Evolutionary conservation across 2,888 invertebrate genomes (phyloP), one percentile per base, ranked within the genome.

Genomic region (Acrobasis consociella): DNA sequence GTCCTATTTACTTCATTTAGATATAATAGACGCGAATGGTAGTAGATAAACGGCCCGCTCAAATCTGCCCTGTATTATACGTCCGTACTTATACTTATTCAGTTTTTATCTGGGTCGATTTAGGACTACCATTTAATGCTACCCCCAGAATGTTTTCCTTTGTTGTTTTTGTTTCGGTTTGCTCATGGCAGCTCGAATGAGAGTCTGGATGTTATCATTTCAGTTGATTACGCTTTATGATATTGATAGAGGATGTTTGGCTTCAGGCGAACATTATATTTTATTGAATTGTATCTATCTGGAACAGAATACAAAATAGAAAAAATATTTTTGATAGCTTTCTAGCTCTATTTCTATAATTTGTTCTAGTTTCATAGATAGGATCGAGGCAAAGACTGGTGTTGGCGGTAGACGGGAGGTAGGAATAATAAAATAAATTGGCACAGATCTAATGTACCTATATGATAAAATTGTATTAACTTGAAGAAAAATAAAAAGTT

Each of bases 51-150:
- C 31, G 31, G 5, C 8, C 31, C 31, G 31, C 31, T 7, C 31
- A 31, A 31, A 31, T 31, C 7, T 31, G 31, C 31, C 31, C 31
- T 31, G 5, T 8, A 7, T 31, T 60, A 60, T 60, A 60, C 60
- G 51, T 60, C 39, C 31, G 31, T 51, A 60, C 52, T 60, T 60
- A 60, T 51, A 60, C 52, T 60, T 60, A 60, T 60, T 51, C 60
- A 60, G 60, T 60, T 60, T 60, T 60, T 60, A 51, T 60, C 60
- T 51, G 42, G 17, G 51, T 42, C 60, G 60, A 52, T 60, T 60
- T 51, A 60, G 60, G 52, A 52, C 60, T 60, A 60, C 39, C 52
- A 42, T 51, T 60, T 16, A 60, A 60, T 60, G 51, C 51, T 51
- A 42, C 60, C 42, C 39, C 16, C 8, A 38, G 22, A 60, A 51